Evolutionary conservation across 2,113 vertebrate species (phyloP).

Genomic region (Telmatochromis sp.): DNA sequence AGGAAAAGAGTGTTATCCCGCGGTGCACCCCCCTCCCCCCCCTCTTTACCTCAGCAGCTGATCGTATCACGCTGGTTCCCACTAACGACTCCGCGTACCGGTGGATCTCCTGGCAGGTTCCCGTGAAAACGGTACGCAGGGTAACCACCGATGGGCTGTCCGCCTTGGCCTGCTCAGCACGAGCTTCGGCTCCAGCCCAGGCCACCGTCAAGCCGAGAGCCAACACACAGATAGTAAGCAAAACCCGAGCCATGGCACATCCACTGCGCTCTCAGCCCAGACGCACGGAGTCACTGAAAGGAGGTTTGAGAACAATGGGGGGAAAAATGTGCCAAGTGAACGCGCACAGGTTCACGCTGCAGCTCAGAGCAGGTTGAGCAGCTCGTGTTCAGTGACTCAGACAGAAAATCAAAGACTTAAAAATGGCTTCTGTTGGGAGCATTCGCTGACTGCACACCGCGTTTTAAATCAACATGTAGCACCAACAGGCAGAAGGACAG

Average conservation of each 20-base stretch:
- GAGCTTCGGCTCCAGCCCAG: neutral
- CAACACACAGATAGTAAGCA: neutral
- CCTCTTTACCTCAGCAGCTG: conserved; percentile 56
- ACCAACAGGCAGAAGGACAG: neutral
- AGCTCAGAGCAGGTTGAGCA: neutral
- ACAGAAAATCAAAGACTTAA: conserved; percentile 33
- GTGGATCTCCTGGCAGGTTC: conserved; percentile 51
- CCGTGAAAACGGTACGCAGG: conserved; percentile 35
- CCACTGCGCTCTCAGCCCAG: neutral
- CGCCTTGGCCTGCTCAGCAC: neutral
- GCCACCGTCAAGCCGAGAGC: conserved; percentile 10
- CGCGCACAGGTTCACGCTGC: neutral
- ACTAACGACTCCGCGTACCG: conserved; percentile 57
- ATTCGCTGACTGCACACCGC: neutral
- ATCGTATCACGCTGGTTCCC: conserved; percentile 57
- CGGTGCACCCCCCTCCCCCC: neutral
- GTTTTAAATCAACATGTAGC: neutral
- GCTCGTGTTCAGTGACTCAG: neutral
- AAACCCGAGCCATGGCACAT: conserved; percentile 2
- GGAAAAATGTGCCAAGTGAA: neutral
- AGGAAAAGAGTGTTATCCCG: neutral
- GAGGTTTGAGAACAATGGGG: neutral
- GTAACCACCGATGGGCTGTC: conserved; percentile 5
- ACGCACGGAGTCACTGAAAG: neutral
- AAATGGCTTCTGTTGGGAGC: conserved; percentile 55